A percentile compares a stretch with the other conserved stretches of the same genome.
Conservation (phyloP, 1,140 invertebrate genomes). For the Eueides isabella region DNA sequence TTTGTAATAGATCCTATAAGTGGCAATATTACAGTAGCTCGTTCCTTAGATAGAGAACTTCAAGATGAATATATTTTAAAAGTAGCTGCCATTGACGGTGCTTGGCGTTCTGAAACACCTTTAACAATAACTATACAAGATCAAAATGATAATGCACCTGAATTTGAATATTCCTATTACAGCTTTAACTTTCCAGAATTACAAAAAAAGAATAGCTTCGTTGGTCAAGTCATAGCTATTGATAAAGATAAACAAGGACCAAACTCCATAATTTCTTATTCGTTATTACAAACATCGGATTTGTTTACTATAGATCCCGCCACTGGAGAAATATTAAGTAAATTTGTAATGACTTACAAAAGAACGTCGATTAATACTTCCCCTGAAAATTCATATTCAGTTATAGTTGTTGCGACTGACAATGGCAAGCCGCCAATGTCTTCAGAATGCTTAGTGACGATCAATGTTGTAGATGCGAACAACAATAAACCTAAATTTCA, state of each 20-base stretch:
- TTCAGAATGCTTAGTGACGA: slow-evolving; percentile 90
- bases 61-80: slow-evolving; percentile 96
- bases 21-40: slow-evolving; percentile 95
- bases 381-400: slow-evolving; percentile 93
- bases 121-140: slow-evolving; percentile 96
- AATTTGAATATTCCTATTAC: slow-evolving; percentile 94
- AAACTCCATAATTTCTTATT: slow-evolving; percentile 96
- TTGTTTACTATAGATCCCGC: slow-evolving; percentile 95
- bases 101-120: slow-evolving; percentile 94
- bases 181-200: slow-evolving; percentile 95
- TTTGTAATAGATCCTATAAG: slow-evolving; percentile 94
- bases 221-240: slow-evolving; percentile 93
- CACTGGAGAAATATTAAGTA: slow-evolving; percentile 94
- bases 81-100: slow-evolving; percentile 93
- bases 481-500: slow-evolving; percentile 93
- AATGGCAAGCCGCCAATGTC: slow-evolving; percentile 96
- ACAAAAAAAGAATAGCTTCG: slow-evolving; percentile 89
- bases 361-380: slow-evolving; percentile 89
- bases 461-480: slow-evolving; percentile 96
- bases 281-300: slow-evolving; percentile 93
- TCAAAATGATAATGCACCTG: slow-evolving; percentile 96
- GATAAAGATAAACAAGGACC: slow-evolving; percentile 96
- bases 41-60: slow-evolving; percentile 92
- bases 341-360: slow-evolving; percentile 91
- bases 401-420: slow-evolving; percentile 94